A percentile compares a stretch with the other conserved stretches of the same genome.
phyloP scores from a whole-genome alignment of 2,888 invertebrate genomes.

The Hydrotaea cyrtoneurina region DNA sequence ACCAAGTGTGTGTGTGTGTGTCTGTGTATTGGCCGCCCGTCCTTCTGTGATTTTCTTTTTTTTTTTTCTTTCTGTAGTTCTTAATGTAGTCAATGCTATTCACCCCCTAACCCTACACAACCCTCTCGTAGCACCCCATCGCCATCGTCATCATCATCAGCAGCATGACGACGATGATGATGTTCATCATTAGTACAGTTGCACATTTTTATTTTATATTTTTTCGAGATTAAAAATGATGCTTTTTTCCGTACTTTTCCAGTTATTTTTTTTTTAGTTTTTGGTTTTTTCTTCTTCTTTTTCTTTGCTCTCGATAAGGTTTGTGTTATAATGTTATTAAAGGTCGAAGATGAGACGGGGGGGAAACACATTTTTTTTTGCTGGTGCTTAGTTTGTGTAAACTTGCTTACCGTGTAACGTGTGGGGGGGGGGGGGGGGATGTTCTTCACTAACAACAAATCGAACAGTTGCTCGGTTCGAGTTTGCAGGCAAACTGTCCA shows the following conservation, averaged over 20 bases:
- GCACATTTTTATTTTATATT: constrained; percentile 38
- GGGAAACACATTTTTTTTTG: neutral
- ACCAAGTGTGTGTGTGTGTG: no score
- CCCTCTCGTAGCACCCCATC: neutral
- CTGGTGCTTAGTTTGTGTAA: neutral
- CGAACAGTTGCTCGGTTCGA: neutral
- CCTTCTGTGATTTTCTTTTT: neutral
- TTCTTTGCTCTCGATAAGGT: constrained; percentile 4
- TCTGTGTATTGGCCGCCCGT: neutral
- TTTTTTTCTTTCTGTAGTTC: no score
- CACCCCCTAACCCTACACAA: neutral
- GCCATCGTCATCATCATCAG: neutral
- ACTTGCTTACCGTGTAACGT: neutral
- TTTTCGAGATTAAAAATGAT: constrained; percentile 45
- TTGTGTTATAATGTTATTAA: constrained; percentile 22
- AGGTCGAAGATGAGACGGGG: neutral
- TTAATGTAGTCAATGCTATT: no score
- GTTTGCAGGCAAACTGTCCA: neutral
- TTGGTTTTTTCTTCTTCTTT: neutral
- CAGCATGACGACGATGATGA: neutral
- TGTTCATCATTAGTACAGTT: constrained; percentile 52
- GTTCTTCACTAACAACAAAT: neutral
- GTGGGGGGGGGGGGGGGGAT: neutral
- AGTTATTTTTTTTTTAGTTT: neutral
- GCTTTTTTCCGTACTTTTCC: constrained; percentile 18